Conservation (phyloP, 2,113 vertebrate species). For the Mesembrinibis cayennensis region DNA sequence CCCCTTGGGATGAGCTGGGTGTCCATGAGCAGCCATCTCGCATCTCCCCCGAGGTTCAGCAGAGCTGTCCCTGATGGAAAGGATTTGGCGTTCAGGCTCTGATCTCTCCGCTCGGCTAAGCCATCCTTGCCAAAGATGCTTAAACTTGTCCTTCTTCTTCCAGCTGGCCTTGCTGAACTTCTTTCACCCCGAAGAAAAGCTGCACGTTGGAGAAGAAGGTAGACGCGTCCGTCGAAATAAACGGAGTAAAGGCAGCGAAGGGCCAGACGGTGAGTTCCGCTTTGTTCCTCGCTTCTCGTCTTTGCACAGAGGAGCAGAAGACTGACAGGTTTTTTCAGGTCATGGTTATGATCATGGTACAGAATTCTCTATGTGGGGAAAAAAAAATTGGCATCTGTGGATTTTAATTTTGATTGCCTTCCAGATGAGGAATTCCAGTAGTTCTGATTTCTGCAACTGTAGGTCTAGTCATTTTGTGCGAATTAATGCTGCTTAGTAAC, state of each 20-base stretch:
- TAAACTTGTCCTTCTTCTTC: constrained; percentile 27
- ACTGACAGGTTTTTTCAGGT: background rate
- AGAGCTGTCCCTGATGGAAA: background rate
- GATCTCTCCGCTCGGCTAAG: background rate
- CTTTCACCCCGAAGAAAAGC: constrained; percentile 75
- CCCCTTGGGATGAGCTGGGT: background rate
- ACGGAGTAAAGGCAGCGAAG: constrained; percentile 81
- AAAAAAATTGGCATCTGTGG: background rate
- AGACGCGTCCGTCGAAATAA: constrained; percentile 74
- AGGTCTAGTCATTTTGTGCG: background rate
- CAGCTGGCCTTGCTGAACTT: constrained; percentile 79
- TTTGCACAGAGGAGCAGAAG: background rate
- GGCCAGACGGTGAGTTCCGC: constrained; percentile 75
- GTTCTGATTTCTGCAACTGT: background rate
- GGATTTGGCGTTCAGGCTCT: background rate
- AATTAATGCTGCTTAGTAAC: background rate
- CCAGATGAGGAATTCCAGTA: background rate
- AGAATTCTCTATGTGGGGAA: background rate
- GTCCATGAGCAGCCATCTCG: rapidly evolving
- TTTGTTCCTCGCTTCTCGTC: background rate
- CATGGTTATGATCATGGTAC: background rate
- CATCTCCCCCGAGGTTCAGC: rapidly evolving
- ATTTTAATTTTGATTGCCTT: background rate
- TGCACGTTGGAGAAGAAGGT: constrained; percentile 70
- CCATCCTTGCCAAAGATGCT: background rate